A percentile compares a stretch with the other conserved stretches of the same genome.
phyloP scores from a whole-genome alignment of 2,113 vertebrate genomes.

The Varanus komodoensis region DNA sequence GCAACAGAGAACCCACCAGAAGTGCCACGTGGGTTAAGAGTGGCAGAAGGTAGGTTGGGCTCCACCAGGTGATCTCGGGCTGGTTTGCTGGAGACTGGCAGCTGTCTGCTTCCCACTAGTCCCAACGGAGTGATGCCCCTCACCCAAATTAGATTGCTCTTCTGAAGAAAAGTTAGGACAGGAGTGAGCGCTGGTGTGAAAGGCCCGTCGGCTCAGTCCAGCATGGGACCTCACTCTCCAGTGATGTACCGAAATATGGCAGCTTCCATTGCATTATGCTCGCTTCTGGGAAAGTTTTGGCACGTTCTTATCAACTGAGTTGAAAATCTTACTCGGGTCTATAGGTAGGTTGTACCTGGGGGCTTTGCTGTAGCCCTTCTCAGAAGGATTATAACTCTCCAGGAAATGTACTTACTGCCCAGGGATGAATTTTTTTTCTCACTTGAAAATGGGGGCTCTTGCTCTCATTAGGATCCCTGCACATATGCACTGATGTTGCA shows the following conservation, averaged over 20 bases:
- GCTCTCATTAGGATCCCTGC: neutral
- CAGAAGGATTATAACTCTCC: neutral
- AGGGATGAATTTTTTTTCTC: neutral
- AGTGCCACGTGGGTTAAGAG: neutral
- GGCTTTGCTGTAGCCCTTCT: neutral
- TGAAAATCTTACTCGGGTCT: neutral
- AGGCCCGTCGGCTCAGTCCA: too few relatives aligned
- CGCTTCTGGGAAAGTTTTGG: too few relatives aligned
- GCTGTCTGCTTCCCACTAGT: neutral
- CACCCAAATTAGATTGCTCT: neutral
- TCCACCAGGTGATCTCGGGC: neutral
- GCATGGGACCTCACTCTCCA: too few relatives aligned
- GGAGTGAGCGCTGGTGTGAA: neutral
- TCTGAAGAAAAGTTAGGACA: neutral
- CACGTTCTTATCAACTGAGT: too few relatives aligned
- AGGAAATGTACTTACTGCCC: neutral
- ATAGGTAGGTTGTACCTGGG: neutral
- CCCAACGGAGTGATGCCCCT: neutral
- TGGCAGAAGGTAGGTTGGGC: neutral
- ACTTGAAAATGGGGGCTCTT: neutral
- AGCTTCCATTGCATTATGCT: too few relatives aligned
- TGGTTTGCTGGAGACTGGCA: neutral
- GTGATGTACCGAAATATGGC: too few relatives aligned
- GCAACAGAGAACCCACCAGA: neutral
- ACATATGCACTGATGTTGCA: neutral